Base-by-base conservation (phyloP, 2,888 invertebrate genomes). In the Oscheius onirici region DNA sequence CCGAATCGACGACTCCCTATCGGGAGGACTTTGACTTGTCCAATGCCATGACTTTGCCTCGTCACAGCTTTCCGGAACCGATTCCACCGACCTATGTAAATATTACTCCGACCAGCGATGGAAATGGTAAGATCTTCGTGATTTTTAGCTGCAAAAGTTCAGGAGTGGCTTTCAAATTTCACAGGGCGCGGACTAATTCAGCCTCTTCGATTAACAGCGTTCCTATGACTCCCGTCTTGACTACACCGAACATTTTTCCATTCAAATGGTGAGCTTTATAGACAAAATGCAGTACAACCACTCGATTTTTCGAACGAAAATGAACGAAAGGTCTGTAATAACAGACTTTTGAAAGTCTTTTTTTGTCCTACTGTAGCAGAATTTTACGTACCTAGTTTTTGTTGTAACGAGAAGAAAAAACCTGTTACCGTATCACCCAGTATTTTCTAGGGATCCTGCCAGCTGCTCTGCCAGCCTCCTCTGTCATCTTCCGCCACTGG, bases 31-130 rank as follows among this genome's bases (percentile, higher is more conserved):
- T 58, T 58, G 58, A 58, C 41, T 55, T 24, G n/a, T n/a, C 34
- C n/a, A 26, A 22, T 26, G 26, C 44, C 46, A 63, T 49, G 63
- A 49, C 49, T 13, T 28, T 49, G 46, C 46, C 63, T 2, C 22
- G 63, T 11, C 63, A 63, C 20, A 49, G 11, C 24, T 46, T 63
- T 17, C 46, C 61, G 0, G 63, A 63, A 17, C 63, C 63, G 15
- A 49, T 58, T 57, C 55, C 40, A n/a, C 52, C 52, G 11, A 57
- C 67, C 3, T 72, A 72, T 40, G 68, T 72, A 1, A 72, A 72
- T 52, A 68, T 72, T 34, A 46, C 72, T 2, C 43, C 63, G 6
- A 63, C 63, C 13, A 49, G 46, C 20, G 49, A 28, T 26, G 46
- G 49, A 49, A 49, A 34, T 34, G 63, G 63, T 46, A 44, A 20